Evolutionary conservation across 2,113 vertebrate genomes (phyloP).

Genomic region (Pachycephala philippinensis): DNA sequence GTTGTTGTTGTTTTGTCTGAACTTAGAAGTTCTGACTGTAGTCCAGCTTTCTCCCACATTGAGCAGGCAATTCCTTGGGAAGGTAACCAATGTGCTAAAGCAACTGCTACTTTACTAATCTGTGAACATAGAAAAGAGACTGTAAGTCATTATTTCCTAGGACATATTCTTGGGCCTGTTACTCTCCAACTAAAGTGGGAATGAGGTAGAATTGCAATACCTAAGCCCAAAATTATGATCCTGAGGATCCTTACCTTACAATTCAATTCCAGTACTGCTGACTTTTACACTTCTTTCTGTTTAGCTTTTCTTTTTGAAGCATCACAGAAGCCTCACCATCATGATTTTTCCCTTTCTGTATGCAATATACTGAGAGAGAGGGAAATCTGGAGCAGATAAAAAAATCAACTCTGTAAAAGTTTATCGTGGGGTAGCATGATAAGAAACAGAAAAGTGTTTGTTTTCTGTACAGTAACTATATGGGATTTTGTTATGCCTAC

Average conservation of each 20-base stretch:
- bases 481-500: constrained; percentile 8
- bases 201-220: neutral
- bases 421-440: neutral
- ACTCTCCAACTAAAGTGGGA: neutral
- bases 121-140: neutral
- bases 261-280: neutral
- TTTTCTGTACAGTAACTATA: neutral
- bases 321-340: neutral
- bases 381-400: neutral
- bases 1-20: neutral
- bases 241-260: neutral
- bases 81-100: neutral
- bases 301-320: neutral
- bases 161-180: neutral
- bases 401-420: neutral
- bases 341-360: neutral
- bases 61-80: neutral
- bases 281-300: neutral
- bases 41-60: neutral
- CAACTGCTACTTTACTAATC: neutral
- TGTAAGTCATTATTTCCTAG: neutral
- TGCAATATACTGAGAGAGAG: neutral
- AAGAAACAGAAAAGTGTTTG: neutral
- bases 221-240: neutral
- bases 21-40: neutral